Percentiles rank a stretch among this genome's conserved stretches.
These are phyloP conservation scores for Limenitis arthemis DNA, from an alignment of 2,888 invertebrate genomes.

Conservation along the genomic window DNA sequence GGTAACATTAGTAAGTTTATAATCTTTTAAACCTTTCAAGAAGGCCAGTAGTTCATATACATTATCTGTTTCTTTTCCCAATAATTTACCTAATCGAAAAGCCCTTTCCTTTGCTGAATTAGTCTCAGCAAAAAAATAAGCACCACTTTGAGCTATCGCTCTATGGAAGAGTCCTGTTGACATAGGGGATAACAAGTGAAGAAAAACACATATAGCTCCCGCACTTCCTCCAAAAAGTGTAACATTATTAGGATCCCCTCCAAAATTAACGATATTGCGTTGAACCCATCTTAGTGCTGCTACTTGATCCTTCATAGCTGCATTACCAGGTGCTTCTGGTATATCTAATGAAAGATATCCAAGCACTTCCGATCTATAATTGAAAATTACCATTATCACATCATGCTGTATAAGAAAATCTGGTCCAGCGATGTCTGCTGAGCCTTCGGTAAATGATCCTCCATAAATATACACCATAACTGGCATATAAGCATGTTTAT, in stretches of 20 bases:
- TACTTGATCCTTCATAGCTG: slow-evolving; percentile 55
- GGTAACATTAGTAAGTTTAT: slow-evolving; percentile 34
- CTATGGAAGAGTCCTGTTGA: slow-evolving; percentile 53
- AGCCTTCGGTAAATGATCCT: slow-evolving; percentile 48
- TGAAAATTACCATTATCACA: slow-evolving; percentile 54
- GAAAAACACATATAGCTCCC: slow-evolving; percentile 46
- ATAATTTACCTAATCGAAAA: slow-evolving; percentile 35
- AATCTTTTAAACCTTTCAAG: slow-evolving; percentile 32
- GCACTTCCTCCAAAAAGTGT: slow-evolving; percentile 60
- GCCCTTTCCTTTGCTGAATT: slow-evolving; percentile 30
- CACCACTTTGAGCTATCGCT: slow-evolving; percentile 55
- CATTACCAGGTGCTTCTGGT: slow-evolving; percentile 51
- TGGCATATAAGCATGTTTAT: slow-evolving; percentile 34
- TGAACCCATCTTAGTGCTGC: slow-evolving; percentile 46
- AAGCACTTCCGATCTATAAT: slow-evolving; percentile 45
- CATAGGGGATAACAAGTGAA: slow-evolving; percentile 55
- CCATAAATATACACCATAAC: slow-evolving; percentile 62
- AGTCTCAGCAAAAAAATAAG: slow-evolving; percentile 31
- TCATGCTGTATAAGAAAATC: slow-evolving; percentile 49
- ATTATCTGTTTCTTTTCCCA: slow-evolving; percentile 32
- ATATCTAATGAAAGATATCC: slow-evolving; percentile 41
- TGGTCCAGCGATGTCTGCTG: slow-evolving; percentile 45
- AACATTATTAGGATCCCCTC: slow-evolving; percentile 48
- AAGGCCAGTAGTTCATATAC: slow-evolving; percentile 27
- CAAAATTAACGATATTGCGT: slow-evolving; percentile 44